These are phyloP conservation scores for Pediacus dermestoides DNA, from an alignment of 2,888 invertebrate genomes.

Conservation along the genomic window DNA sequence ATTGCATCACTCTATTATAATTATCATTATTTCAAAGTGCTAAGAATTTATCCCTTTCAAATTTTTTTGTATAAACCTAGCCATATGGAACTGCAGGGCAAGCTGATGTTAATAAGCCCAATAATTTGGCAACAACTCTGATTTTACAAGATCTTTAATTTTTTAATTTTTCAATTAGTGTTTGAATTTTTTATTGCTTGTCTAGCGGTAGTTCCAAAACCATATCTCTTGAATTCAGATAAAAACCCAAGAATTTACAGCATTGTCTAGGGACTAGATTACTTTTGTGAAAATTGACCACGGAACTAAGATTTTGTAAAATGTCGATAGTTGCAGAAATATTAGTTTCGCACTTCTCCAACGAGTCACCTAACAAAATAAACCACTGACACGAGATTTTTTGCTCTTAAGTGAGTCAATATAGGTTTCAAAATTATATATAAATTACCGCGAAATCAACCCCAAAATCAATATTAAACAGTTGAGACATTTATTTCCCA, in stretches of 20 bases:
- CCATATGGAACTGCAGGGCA: conserved; percentile 2
- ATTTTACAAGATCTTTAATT: neutral
- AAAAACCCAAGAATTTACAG: conserved; percentile 1
- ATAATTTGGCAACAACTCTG: neutral
- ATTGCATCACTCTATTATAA: conserved; percentile 5
- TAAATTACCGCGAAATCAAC: no score
- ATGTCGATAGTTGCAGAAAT: neutral
- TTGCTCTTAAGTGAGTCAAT: no score
- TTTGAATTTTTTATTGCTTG: conserved; percentile 1
- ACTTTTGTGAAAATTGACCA: conserved; percentile 1
- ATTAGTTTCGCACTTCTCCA: neutral
- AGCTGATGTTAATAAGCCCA: conserved; percentile 1
- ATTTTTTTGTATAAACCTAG: conserved; percentile 2
- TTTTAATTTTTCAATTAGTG: neutral
- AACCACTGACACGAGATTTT: no score
- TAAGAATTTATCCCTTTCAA: conserved; percentile 2
- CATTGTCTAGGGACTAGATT: neutral
- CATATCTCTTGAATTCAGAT: neutral
- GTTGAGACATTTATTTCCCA: no score
- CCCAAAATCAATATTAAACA: no score
- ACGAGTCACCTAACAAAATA: neutral
- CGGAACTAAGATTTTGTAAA: conserved; percentile 5
- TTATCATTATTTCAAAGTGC: conserved; percentile 1
- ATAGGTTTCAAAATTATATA: no score
- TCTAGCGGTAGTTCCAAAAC: neutral